phyloP scores from a whole-genome alignment of 2,797 vertebrate species.

The Channa striata region DNA sequence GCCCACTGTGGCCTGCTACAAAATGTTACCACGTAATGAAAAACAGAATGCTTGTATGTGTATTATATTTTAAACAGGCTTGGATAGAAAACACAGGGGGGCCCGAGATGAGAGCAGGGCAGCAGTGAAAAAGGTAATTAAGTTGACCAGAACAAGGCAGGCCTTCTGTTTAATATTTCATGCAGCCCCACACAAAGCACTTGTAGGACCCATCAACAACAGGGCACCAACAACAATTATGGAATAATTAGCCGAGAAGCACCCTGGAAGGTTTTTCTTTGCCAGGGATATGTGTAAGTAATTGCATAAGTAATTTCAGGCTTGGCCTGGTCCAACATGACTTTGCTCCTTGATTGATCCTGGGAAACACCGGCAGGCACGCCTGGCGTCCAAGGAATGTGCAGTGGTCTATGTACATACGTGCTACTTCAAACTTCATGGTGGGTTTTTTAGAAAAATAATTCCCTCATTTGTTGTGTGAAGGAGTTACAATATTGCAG shows the following conservation, averaged over 20 bases:
- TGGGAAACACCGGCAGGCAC: constrained; percentile 27
- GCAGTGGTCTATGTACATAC: background rate
- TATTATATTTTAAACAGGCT: constrained; percentile 63
- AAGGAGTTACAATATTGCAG: background rate
- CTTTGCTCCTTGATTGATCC: constrained; percentile 37
- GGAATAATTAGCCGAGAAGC: constrained; percentile 78
- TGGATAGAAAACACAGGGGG: constrained; percentile 54
- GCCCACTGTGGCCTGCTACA: constrained; percentile 13
- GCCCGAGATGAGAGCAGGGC: constrained; percentile 54
- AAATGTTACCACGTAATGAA: constrained; percentile 71
- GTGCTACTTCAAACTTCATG: background rate
- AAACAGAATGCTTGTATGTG: constrained; percentile 66
- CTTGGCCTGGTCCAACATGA: constrained; percentile 50
- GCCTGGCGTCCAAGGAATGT: background rate
- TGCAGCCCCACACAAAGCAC: constrained; percentile 63
- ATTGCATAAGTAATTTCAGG: constrained; percentile 72
- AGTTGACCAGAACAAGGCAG: constrained; percentile 77
- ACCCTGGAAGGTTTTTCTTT: constrained; percentile 65
- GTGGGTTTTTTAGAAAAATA: constrained; percentile 14
- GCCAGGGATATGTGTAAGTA: constrained; percentile 68
- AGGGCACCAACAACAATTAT: constrained; percentile 78
- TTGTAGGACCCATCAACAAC: constrained; percentile 70
- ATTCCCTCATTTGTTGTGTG: background rate
- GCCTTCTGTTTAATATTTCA: constrained; percentile 79
- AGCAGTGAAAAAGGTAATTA: constrained; percentile 78